Evolutionary conservation across 2,113 vertebrate genomes (phyloP).

Genomic region (Bombycilla garrulus): DNA sequence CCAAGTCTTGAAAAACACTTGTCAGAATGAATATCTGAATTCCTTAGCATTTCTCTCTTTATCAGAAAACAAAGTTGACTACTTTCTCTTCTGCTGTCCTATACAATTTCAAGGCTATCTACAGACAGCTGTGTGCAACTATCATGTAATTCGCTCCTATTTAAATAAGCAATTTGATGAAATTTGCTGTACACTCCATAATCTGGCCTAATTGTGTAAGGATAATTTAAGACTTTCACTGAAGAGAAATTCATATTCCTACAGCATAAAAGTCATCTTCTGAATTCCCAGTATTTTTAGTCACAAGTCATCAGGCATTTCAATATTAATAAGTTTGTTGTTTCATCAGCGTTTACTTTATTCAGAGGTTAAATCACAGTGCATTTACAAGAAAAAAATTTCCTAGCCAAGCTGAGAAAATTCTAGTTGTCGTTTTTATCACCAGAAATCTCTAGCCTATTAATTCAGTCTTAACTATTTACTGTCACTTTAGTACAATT

Average conservation of each 20-base stretch:
- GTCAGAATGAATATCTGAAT: background rate
- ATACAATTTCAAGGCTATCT: background rate
- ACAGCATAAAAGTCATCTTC: background rate
- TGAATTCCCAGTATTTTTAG: background rate
- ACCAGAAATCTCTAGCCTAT: background rate
- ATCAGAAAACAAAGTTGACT: background rate
- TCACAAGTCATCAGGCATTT: background rate
- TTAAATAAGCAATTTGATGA: background rate
- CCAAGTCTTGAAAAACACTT: background rate
- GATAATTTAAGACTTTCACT: background rate
- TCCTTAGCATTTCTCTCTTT: background rate
- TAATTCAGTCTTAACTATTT: background rate
- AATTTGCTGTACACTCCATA: background rate
- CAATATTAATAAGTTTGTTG: background rate
- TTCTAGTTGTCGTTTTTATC: background rate
- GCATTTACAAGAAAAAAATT: background rate
- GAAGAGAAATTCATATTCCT: background rate
- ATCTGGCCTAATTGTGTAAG: background rate
- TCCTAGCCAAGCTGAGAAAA: background rate
- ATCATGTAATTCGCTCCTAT: background rate
- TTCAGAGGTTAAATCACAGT: background rate
- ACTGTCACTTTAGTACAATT: background rate
- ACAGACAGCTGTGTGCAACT: background rate
- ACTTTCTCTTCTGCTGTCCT: background rate
- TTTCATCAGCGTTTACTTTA: background rate